Conservation (phyloP, 1,140 invertebrate species). For the Dryas iulia region DNA sequence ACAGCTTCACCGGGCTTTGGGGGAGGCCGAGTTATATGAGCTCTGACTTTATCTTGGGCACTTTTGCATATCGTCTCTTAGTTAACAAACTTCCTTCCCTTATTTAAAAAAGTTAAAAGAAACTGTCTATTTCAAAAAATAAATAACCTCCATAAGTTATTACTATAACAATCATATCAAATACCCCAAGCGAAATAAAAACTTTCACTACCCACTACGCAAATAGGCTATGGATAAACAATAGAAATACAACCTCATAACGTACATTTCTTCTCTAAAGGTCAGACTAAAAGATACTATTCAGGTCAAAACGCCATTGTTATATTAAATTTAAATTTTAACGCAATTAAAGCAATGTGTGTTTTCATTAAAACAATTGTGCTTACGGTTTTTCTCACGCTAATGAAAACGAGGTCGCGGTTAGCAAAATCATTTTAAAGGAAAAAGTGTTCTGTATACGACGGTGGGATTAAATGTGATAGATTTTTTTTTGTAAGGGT, state of each 20-base stretch:
- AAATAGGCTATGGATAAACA: neutral
- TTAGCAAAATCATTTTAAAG: slow-evolving; percentile 1
- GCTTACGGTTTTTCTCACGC: slow-evolving; percentile 15
- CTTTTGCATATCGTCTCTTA: too few species aligned
- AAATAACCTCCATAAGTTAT: too few species aligned
- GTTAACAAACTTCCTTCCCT: too few species aligned
- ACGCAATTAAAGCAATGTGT: slow-evolving; percentile 16
- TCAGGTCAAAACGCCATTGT: slow-evolving; percentile 9
- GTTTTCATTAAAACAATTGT: slow-evolving; percentile 17
- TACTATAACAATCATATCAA: neutral
- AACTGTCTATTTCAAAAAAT: too few species aligned
- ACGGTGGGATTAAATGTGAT: neutral
- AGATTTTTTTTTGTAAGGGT: too few species aligned
- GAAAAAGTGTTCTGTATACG: neutral
- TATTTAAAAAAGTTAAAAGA: too few species aligned
- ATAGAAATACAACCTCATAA: neutral
- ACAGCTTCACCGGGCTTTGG: too few species aligned
- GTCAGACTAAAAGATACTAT: slow-evolving; percentile 4
- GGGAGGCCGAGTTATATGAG: too few species aligned
- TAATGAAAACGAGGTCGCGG: slow-evolving; percentile 11
- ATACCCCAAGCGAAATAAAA: neutral
- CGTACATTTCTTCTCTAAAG: neutral
- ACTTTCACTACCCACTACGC: neutral
- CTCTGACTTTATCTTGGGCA: too few species aligned
- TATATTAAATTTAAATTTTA: slow-evolving; percentile 10